Conservation (phyloP, 2,888 invertebrate species). For the Drosophila neutralis region DNA sequence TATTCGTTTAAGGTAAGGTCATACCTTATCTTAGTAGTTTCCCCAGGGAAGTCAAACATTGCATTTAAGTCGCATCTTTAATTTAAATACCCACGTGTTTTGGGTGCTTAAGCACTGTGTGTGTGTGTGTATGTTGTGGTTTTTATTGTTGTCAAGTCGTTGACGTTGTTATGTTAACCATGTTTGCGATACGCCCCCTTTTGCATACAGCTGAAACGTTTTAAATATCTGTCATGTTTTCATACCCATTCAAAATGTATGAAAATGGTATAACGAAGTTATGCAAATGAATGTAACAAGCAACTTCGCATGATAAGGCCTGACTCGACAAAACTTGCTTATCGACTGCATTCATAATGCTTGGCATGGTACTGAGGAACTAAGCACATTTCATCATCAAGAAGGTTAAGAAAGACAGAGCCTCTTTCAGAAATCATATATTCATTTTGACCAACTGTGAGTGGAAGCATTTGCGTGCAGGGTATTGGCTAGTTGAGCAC, state of each 20-base stretch:
- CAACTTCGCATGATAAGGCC: neutral
- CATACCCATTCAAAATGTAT: constrained; percentile 2
- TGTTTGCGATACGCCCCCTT: constrained; percentile 40
- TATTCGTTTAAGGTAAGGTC: neutral
- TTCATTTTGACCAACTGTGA: neutral
- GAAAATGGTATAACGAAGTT: neutral
- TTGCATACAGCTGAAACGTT: constrained; percentile 40
- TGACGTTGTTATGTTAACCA: constrained; percentile 44
- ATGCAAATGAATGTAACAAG: neutral
- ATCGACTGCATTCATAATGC: neutral
- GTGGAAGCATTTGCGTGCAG: neutral
- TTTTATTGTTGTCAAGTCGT: constrained; percentile 16
- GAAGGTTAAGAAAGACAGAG: neutral
- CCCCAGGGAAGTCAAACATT: constrained; percentile 3
- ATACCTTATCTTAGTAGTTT: neutral
- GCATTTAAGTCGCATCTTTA: constrained; percentile 20
- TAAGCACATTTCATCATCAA: neutral
- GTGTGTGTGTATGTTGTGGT: constrained; percentile 12
- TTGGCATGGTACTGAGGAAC: neutral
- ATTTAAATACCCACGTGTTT: constrained; percentile 34
- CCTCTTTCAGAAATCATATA: neutral
- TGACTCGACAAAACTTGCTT: neutral
- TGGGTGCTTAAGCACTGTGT: constrained; percentile 9
- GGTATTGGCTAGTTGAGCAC: neutral
- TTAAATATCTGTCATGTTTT: constrained; percentile 58